Evolutionary conservation across 2,113 vertebrate genomes (phyloP).

Genomic region (Silurus asotus): DNA sequence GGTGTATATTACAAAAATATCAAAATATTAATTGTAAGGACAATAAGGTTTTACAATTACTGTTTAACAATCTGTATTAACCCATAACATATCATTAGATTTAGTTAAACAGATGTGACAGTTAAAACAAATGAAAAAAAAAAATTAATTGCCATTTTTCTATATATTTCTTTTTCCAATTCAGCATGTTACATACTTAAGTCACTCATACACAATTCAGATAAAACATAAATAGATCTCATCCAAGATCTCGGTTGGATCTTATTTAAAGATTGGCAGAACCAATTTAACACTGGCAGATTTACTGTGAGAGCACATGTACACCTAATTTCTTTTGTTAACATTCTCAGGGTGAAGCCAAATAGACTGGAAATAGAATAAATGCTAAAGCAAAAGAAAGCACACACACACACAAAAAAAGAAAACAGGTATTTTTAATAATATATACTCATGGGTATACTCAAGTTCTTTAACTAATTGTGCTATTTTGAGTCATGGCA

Average conservation of each 20-base stretch:
- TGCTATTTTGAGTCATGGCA: conserved; percentile 16
- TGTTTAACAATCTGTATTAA: neutral
- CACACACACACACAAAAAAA: no score
- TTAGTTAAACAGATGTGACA: neutral
- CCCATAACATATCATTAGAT: neutral
- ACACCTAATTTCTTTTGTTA: conserved; percentile 30
- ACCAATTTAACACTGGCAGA: conserved; percentile 34
- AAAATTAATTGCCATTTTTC: neutral
- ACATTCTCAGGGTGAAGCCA: neutral
- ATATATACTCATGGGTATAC: conserved; percentile 2
- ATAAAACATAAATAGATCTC: neutral
- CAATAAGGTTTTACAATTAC: neutral
- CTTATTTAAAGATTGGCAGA: conserved; percentile 25
- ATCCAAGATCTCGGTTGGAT: neutral
- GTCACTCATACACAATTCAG: conserved; percentile 16
- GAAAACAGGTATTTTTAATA: conserved; percentile 5
- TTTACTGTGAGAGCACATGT: conserved; percentile 18
- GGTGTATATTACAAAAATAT: neutral
- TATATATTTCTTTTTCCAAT: conserved; percentile 2
- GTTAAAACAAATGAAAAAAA: neutral
- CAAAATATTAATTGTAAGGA: no score
- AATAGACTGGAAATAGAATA: conserved; percentile 17
- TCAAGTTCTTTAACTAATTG: neutral
- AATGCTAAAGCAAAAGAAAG: conserved; percentile 19
- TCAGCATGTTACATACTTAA: conserved; percentile 18